phyloP scores from a whole-genome alignment of 1,140 invertebrate genomes.

The Metaphire vulgaris region DNA sequence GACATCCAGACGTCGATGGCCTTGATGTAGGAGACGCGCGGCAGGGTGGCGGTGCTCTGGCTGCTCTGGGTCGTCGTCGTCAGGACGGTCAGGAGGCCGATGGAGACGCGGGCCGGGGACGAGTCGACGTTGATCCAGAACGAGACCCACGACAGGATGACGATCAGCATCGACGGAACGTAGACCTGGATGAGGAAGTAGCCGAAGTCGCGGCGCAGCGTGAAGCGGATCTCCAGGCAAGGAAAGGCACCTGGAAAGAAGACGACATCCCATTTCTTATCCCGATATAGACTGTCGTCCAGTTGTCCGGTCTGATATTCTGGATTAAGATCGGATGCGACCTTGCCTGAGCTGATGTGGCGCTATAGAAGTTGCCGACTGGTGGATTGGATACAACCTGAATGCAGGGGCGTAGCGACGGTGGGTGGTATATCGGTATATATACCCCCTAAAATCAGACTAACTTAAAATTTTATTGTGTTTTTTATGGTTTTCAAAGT shows the following conservation, averaged over 20 bases:
- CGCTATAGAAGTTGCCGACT: too few relatives aligned
- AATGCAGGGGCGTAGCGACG: too few relatives aligned
- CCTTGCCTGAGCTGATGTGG: too few relatives aligned
- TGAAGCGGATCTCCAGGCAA: conserved; percentile 67
- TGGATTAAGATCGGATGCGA: too few relatives aligned
- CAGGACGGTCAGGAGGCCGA: conserved; percentile 54
- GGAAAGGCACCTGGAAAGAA: conserved; percentile 42
- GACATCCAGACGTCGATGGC: conserved; percentile 78
- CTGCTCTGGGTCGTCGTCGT: conserved; percentile 26
- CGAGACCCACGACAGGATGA: conserved; percentile 25
- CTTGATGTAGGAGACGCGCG: conserved; percentile 57
- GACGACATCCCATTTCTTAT: too few relatives aligned
- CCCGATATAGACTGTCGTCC: too few relatives aligned
- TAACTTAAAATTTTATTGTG: too few relatives aligned
- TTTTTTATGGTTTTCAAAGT: too few relatives aligned
- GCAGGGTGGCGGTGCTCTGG: conserved; percentile 25
- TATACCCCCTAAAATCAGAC: too few relatives aligned
- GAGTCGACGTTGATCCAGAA: conserved; percentile 28
- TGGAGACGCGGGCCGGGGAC: conserved; percentile 24
- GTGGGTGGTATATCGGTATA: too few relatives aligned
- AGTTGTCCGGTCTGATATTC: too few relatives aligned
- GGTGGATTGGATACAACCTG: too few relatives aligned
- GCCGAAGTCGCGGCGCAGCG: conserved; percentile 63
- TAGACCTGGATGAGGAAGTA: conserved; percentile 85
- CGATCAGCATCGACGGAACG: conserved; percentile 78